Evolutionary conservation across 2,888 invertebrate species (phyloP).

Genomic region (Clusia tigrina): DNA sequence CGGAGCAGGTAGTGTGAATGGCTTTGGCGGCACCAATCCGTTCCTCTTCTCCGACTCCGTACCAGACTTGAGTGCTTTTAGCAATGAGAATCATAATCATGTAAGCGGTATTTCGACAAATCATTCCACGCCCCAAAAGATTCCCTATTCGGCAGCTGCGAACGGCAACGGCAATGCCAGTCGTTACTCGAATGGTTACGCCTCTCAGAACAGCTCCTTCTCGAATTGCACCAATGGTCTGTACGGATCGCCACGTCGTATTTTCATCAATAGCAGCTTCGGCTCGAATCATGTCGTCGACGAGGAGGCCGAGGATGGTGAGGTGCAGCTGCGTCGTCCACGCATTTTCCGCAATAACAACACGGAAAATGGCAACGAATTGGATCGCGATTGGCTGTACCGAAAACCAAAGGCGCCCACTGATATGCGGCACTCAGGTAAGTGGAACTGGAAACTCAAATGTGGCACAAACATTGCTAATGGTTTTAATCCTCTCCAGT

Average conservation of each 20-base stretch:
- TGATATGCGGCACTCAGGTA: slow-evolving; percentile 63
- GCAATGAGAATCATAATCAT: slow-evolving; percentile 61
- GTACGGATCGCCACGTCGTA: slow-evolving; percentile 61
- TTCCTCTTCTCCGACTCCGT: slow-evolving; percentile 64
- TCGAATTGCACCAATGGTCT: slow-evolving; percentile 49
- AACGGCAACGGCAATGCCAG: slow-evolving; percentile 52
- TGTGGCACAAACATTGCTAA: no score
- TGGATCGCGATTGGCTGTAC: slow-evolving; percentile 63
- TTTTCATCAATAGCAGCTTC: slow-evolving; percentile 61
- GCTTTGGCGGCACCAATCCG: slow-evolving; percentile 61
- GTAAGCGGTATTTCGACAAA: slow-evolving; percentile 62
- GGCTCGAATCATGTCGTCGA: slow-evolving; percentile 62
- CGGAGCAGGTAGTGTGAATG: slow-evolving; percentile 54
- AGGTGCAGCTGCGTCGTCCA: slow-evolving; percentile 60
- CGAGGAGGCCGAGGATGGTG: slow-evolving; percentile 60
- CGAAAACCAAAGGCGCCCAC: slow-evolving; percentile 62
- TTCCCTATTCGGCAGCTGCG: slow-evolving; percentile 51
- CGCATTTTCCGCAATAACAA: slow-evolving; percentile 54
- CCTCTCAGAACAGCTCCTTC: slow-evolving; percentile 59
- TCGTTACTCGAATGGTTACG: slow-evolving; percentile 60
- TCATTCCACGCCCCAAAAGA: slow-evolving; percentile 63
- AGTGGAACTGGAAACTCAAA: slow-evolving; percentile 24
- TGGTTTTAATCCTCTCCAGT: slow-evolving; percentile 55
- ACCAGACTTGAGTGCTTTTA: slow-evolving; percentile 61
- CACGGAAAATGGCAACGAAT: slow-evolving; percentile 61